Evolutionary conservation across 2,888 invertebrate species (phyloP).

Genomic region (Resseliella maxima): DNA sequence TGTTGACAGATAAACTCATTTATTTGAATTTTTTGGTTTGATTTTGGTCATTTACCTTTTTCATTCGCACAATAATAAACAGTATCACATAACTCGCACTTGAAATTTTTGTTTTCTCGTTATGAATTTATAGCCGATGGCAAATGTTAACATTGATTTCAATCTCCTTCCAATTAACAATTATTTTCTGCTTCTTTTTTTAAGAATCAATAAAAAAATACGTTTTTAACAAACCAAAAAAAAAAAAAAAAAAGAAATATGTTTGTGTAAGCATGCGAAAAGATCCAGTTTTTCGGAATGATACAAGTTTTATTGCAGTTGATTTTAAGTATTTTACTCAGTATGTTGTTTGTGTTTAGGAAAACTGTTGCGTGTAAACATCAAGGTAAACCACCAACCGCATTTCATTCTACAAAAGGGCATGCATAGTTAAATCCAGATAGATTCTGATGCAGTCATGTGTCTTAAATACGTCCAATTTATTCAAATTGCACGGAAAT

Average conservation of each 20-base stretch:
- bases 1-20: conserved; percentile 10
- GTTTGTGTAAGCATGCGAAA: background rate
- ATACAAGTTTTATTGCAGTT: background rate
- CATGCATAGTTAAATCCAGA: background rate
- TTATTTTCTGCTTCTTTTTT: background rate
- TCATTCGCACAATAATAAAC: background rate
- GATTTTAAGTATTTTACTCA: background rate
- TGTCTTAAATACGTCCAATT: background rate
- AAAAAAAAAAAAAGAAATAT: background rate
- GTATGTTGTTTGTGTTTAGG: background rate
- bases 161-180: conserved; percentile 36
- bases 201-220: background rate
- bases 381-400: conserved; percentile 44
- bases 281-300: background rate
- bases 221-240: background rate
- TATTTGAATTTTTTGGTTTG: background rate
- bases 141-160: conserved; percentile 15
- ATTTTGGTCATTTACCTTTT: conserved; percentile 28
- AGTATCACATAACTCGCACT: conserved; percentile 39
- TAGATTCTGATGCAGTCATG: background rate
- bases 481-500: background rate
- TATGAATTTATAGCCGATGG: background rate
- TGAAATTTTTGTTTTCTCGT: background rate
- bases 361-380: conserved; percentile 29
- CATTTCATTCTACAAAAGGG: background rate